phyloP scores from a whole-genome alignment of 2,888 invertebrate genomes.

The Agonopterix heracliana region DNA sequence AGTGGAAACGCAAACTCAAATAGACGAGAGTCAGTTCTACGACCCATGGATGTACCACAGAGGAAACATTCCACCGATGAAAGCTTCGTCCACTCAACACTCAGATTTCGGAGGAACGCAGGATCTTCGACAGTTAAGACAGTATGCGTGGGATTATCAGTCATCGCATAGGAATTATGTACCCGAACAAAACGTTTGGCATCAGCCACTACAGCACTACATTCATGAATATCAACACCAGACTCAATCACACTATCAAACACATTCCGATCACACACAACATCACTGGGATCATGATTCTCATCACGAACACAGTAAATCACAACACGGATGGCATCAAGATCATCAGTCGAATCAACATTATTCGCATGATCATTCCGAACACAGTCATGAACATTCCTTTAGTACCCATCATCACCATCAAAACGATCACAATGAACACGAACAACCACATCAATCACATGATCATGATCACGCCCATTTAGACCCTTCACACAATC shows the following conservation, averaged over 20 bases:
- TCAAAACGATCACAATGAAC: constrained; percentile 5
- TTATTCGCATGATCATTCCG: constrained; percentile 15
- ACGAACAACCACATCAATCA: neutral
- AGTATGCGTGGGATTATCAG: constrained; percentile 51
- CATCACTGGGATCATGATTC: constrained; percentile 17
- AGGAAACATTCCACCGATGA: constrained; percentile 56
- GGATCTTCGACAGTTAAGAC: constrained; percentile 44
- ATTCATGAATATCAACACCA: constrained; percentile 20
- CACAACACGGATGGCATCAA: constrained; percentile 10
- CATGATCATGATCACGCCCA: neutral
- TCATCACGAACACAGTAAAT: constrained; percentile 17
- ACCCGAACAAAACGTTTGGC: neutral
- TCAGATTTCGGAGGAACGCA: constrained; percentile 22
- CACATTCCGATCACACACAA: constrained; percentile 17
- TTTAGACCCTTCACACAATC: constrained; percentile 1
- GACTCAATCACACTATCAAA: constrained; percentile 12
- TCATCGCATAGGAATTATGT: neutral
- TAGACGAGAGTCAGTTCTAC: constrained; percentile 48
- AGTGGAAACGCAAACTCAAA: constrained; percentile 24
- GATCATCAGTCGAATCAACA: constrained; percentile 16
- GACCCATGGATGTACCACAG: constrained; percentile 88
- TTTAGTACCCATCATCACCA: constrained; percentile 16
- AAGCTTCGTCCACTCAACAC: constrained; percentile 13
- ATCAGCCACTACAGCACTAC: neutral
- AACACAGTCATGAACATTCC: constrained; percentile 14